Conservation (phyloP, 2,113 vertebrate genomes). For the Planiliza haematocheilus region DNA sequence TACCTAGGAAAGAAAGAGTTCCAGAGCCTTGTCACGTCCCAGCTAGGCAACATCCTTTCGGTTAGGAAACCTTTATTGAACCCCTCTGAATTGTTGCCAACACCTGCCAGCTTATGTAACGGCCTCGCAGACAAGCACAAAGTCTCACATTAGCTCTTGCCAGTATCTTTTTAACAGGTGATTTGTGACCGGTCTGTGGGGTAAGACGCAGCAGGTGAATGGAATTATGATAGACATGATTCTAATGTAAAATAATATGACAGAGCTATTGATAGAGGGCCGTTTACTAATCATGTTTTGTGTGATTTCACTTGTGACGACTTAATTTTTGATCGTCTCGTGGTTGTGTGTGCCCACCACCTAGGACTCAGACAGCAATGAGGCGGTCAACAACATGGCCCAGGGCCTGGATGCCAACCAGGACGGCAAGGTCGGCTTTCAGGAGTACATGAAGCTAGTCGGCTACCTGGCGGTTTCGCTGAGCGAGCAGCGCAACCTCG, state of each 20-base stretch:
- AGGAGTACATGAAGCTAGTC: slow-evolving; percentile 83
- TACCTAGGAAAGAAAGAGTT: slow-evolving; percentile 79
- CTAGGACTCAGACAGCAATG: slow-evolving; percentile 79
- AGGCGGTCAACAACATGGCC: slow-evolving; percentile 78
- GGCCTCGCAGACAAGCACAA: background rate
- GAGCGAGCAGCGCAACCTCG: slow-evolving; percentile 67
- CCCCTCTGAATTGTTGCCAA: slow-evolving; percentile 34
- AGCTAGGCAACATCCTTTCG: slow-evolving; percentile 82
- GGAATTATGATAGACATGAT: slow-evolving; percentile 48
- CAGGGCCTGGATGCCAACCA: slow-evolving; percentile 77
- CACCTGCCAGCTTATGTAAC: slow-evolving; percentile 42
- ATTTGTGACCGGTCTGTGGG: slow-evolving; percentile 2
- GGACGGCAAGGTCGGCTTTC: slow-evolving; percentile 82
- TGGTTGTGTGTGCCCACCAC: slow-evolving; percentile 30
- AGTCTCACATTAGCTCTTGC: background rate
- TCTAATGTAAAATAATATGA: slow-evolving; percentile 24
- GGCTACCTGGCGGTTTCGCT: slow-evolving; percentile 78
- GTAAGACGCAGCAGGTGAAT: slow-evolving; percentile 22
- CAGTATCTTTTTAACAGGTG: slow-evolving; percentile 6
- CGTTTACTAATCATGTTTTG: slow-evolving; percentile 35
- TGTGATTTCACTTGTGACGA: slow-evolving; percentile 37
- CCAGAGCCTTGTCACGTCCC: slow-evolving; percentile 79
- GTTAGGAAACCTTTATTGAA: slow-evolving; percentile 70
- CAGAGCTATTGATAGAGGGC: slow-evolving; percentile 25
- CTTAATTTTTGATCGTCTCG: slow-evolving; percentile 36